Conservation (phyloP, 2,113 vertebrate species). For the Macquaria australasica region DNA sequence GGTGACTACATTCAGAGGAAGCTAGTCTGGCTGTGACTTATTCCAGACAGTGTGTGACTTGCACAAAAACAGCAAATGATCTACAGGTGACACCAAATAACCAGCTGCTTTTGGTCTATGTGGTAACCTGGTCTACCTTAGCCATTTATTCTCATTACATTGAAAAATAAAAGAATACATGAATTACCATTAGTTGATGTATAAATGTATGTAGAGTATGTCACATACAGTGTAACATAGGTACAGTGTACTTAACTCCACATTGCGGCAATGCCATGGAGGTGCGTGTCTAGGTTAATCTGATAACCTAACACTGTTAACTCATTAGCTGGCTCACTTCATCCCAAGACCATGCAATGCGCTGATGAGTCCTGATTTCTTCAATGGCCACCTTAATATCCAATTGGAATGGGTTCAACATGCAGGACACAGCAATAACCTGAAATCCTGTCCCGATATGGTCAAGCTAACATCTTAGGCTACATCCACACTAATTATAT, state of each 20-base stretch:
- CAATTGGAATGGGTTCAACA: neutral
- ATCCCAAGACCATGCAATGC: constrained; percentile 41
- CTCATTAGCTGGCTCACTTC: constrained; percentile 40
- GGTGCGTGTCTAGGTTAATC: constrained; percentile 43
- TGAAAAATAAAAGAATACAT: neutral
- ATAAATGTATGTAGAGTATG: neutral
- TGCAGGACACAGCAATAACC: neutral
- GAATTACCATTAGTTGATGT: neutral
- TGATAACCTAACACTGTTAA: constrained; percentile 46
- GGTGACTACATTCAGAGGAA: constrained; percentile 63
- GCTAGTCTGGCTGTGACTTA: constrained; percentile 38
- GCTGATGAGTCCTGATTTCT: constrained; percentile 21
- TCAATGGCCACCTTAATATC: neutral
- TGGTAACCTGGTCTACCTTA: neutral
- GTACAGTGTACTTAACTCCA: neutral
- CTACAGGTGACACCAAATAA: constrained; percentile 42
- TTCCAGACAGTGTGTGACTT: constrained; percentile 52
- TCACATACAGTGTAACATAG: neutral
- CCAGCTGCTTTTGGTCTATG: constrained; percentile 14
- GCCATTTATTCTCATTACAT: too few relatives aligned
- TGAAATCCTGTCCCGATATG: neutral
- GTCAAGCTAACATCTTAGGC: neutral
- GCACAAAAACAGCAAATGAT: constrained; percentile 15
- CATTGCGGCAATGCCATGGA: constrained; percentile 12
- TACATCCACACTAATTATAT: too few relatives aligned